Conservation (phyloP, 2,797 vertebrate species). For the Yasuhikotakia modesta region DNA sequence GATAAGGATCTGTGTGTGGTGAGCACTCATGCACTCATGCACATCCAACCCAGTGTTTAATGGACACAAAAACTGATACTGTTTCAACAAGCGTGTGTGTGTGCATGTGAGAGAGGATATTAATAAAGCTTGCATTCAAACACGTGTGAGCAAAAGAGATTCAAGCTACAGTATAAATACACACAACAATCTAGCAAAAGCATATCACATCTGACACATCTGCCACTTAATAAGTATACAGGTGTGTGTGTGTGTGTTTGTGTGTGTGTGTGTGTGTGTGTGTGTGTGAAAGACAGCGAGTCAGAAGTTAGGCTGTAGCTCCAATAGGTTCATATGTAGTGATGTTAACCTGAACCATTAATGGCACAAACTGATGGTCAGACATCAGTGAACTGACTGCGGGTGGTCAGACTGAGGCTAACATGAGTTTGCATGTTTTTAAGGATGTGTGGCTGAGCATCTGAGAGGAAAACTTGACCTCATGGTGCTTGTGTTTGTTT, state of each 20-base stretch:
- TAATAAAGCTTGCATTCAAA: neutral
- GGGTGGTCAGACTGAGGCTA: neutral
- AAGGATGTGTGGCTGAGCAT: conserved; percentile 66
- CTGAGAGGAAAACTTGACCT: conserved; percentile 65
- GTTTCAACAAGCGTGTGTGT: conserved; percentile 55
- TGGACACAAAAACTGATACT: conserved; percentile 72
- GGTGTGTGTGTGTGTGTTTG: too few species aligned
- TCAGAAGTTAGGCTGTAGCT: too few species aligned
- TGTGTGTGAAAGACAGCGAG: too few species aligned
- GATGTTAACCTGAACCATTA: neutral
- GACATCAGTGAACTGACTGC: neutral
- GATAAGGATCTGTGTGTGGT: conserved; percentile 43
- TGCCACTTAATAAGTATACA: too few species aligned
- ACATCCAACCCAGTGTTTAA: conserved; percentile 71
- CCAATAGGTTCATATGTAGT: neutral
- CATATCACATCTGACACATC: too few species aligned
- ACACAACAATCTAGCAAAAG: too few species aligned
- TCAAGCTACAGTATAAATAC: too few species aligned
- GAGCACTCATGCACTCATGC: conserved; percentile 70
- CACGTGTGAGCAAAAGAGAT: too few species aligned
- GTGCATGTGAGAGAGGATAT: conserved; percentile 9
- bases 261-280: too few species aligned
- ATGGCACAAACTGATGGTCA: neutral
- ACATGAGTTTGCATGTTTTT: conserved; percentile 19
- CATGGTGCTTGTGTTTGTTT: conserved; percentile 80